A percentile compares a stretch with the other conserved stretches of the same genome.
These are phyloP conservation scores for Octomys mimax DNA, from an alignment of 2,797 vertebrate genomes.

Conservation along the genomic window DNA sequence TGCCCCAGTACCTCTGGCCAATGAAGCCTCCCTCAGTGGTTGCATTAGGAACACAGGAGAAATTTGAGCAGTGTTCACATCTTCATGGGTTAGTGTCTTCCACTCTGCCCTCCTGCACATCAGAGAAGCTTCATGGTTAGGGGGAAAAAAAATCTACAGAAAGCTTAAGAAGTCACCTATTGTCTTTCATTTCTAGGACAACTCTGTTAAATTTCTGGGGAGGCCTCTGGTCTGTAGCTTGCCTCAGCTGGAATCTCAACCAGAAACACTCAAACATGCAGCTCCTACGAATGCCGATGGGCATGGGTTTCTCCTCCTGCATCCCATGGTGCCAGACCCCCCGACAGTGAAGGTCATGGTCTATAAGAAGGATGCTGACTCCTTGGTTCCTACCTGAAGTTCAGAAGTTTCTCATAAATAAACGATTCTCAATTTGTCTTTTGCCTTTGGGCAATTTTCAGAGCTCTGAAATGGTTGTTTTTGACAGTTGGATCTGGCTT, in stretches of 20 bases:
- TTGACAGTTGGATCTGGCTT: conserved; percentile 50
- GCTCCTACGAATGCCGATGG: neutral
- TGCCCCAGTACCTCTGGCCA: neutral
- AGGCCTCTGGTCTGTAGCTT: neutral
- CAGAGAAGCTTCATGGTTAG: neutral
- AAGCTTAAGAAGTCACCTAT: neutral
- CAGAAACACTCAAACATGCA: neutral
- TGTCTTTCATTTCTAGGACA: neutral
- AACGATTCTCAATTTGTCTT: conserved; percentile 37
- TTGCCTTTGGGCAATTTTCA: conserved; percentile 64
- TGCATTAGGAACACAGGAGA: neutral
- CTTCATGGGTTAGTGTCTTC: neutral
- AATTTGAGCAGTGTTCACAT: neutral
- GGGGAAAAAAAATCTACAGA: neutral
- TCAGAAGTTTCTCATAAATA: conserved; percentile 45
- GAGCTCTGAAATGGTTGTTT: conserved; percentile 40
- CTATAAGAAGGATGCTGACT: neutral
- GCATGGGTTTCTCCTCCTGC: neutral
- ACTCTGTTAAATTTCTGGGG: neutral
- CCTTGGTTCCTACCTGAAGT: neutral
- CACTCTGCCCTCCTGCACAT: neutral
- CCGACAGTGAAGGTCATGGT: neutral
- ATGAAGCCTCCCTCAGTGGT: neutral
- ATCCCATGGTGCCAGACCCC: neutral
- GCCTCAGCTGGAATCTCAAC: neutral